A percentile compares a stretch with the other conserved stretches of the same genome.
These are phyloP conservation scores for Aphyosemion australe DNA, from an alignment of 2,113 vertebrate species.

Conservation along the genomic window DNA sequence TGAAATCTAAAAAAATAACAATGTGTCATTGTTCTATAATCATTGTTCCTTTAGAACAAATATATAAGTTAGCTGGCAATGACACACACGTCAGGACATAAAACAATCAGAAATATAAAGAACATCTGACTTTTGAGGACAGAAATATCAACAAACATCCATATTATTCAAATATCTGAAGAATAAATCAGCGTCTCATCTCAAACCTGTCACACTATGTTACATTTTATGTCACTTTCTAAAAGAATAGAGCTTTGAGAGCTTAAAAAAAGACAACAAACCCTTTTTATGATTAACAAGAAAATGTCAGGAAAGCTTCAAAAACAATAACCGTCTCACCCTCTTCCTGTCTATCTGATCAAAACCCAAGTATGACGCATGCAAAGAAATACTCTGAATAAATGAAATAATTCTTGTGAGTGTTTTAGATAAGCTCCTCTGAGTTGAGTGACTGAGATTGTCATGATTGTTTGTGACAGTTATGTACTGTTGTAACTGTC, in stretches of 20 bases:
- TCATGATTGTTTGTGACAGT: conserved; percentile 17
- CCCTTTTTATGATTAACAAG: too few relatives aligned
- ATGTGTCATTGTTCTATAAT: not conserved
- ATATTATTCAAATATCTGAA: not conserved
- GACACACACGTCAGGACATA: too few relatives aligned
- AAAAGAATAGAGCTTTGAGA: not conserved
- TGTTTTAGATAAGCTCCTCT: not conserved
- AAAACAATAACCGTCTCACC: not conserved
- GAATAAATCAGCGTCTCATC: not conserved
- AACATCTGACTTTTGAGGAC: too few relatives aligned
- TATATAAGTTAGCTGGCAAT: too few relatives aligned
- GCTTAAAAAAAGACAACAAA: too few relatives aligned
- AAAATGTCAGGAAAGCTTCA: not conserved
- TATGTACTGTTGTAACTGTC: conserved; percentile 48
- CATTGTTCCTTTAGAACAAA: too few relatives aligned
- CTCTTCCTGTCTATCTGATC: not conserved
- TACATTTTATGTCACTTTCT: not conserved
- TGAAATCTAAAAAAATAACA: too few relatives aligned
- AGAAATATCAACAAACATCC: not conserved
- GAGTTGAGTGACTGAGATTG: conserved; percentile 15
- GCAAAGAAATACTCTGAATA: too few relatives aligned
- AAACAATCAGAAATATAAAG: not conserved
- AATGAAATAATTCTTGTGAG: too few relatives aligned
- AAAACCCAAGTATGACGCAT: not conserved
- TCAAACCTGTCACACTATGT: not conserved